These are phyloP conservation scores for Drosophila cardini DNA, from an alignment of 1,140 invertebrate genomes.

Conservation along the genomic window DNA sequence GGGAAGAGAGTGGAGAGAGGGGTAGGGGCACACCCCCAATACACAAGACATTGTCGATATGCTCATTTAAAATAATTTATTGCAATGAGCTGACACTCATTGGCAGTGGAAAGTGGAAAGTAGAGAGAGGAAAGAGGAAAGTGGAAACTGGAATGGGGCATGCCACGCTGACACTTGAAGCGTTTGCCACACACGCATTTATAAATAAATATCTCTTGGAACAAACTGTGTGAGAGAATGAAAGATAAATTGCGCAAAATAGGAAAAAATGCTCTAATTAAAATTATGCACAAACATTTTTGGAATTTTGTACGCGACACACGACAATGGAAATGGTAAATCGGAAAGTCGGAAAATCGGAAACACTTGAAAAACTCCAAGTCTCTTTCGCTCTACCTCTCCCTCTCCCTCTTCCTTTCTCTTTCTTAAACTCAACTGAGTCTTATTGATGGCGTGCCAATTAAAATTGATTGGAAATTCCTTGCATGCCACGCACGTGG, in stretches of 20 bases:
- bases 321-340: constrained; percentile 7
- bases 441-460: constrained; percentile 82
- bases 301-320: constrained; percentile 51
- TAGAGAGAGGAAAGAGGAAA: not conserved
- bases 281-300: constrained; percentile 84
- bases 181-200: constrained; percentile 45
- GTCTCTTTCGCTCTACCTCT: not conserved
- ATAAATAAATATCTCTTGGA: constrained; percentile 47
- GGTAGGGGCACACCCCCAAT: constrained; percentile 7
- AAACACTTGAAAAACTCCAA: constrained; percentile 5
- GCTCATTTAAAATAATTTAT: constrained; percentile 85
- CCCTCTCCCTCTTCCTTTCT: not conserved
- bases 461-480: constrained; percentile 85
- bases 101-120: constrained; percentile 66
- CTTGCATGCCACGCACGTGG: constrained; percentile 77
- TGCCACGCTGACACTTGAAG: constrained; percentile 55
- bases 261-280: constrained; percentile 84
- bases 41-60: constrained; percentile 64
- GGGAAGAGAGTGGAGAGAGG: too few relatives aligned
- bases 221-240: not conserved
- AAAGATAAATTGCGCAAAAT: constrained; percentile 81
- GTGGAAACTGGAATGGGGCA: constrained; percentile 17
- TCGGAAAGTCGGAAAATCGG: constrained; percentile 7
- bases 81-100: constrained; percentile 80
- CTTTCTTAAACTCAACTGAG: not conserved